Evolutionary conservation across 2,113 vertebrate species (phyloP), one percentile per base, ranked within the genome.

Genomic region (Conger conger): DNA sequence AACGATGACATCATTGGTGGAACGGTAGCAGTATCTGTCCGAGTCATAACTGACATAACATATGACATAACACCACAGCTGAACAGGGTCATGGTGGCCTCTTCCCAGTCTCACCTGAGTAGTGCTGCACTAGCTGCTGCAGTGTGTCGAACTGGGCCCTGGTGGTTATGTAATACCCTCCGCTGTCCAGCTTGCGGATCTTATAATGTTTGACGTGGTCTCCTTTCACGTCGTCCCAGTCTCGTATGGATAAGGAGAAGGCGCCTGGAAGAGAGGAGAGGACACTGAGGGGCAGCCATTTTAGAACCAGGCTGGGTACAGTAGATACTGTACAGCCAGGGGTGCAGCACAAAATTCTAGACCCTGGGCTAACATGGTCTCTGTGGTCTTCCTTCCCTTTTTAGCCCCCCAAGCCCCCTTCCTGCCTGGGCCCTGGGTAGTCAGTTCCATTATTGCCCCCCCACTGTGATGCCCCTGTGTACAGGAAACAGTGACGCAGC

Each of bases 191-290:
- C 90, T 99, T 99, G 60, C 98, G 97, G 88, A 99, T 99, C 95
- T 99, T 99, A 93, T 99, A 99, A 94, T 99, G 98, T 90, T 99
- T 99, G 89, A 99, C 98, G 8, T 99, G 97, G 89, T 99, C 98
- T 35, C 97, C 97, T 91, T 99, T 99, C 91, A 96, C 96, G 86
- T 98, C 97, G 83, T 99, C 98, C 97, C 98, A 99, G 90, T 99
- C 98, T 84, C 97, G 96, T 91, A 99, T 98, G 85, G 98, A 99
- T 91, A 99, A 92, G 88, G 98, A 99, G 94, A 97, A 99, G 94
- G 98, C 97, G 95, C 98, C 98, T 99, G 90, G 83, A 88, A 40
- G 20, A 35, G 23, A 36, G 40, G 78, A 45, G 17, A 82, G 9
- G 27, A n/a, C 3, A 23, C 23, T 2, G 23, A 23, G 18, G 78